These are phyloP conservation scores for Plagiodera versicolora DNA, from an alignment of 2,888 invertebrate species.

Conservation along the genomic window DNA sequence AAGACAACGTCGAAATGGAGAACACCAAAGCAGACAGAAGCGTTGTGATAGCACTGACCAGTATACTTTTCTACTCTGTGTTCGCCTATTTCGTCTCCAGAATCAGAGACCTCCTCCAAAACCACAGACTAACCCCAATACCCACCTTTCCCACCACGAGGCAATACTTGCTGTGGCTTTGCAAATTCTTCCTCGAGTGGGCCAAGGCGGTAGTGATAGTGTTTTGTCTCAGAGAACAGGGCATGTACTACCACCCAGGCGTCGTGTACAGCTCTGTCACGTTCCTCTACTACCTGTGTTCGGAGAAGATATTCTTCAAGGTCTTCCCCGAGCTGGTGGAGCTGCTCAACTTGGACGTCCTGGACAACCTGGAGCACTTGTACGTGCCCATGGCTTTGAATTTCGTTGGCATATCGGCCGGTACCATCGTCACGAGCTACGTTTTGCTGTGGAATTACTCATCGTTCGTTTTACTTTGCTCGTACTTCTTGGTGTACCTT, in stretches of 20 bases:
- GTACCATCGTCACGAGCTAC: slow-evolving; percentile 31
- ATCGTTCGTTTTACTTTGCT: slow-evolving; percentile 41
- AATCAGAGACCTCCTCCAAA: slow-evolving; percentile 44
- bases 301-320: slow-evolving; percentile 70
- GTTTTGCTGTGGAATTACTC: slow-evolving; percentile 34
- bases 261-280: slow-evolving; percentile 65
- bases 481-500: slow-evolving; percentile 50
- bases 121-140: slow-evolving; percentile 32
- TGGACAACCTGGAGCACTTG: slow-evolving; percentile 71
- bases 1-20: slow-evolving; percentile 29
- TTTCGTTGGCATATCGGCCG: slow-evolving; percentile 56
- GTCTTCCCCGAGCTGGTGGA: slow-evolving; percentile 62
- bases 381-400: slow-evolving; percentile 69
- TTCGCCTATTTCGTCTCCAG: slow-evolving; percentile 50
- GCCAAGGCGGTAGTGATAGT: slow-evolving; percentile 67
- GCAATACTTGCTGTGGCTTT: slow-evolving; percentile 42
- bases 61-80: slow-evolving; percentile 51
- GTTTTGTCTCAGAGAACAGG: slow-evolving; percentile 70
- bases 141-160: slow-evolving; percentile 26
- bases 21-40: slow-evolving; percentile 38
- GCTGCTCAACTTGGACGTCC: slow-evolving; percentile 60
- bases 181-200: slow-evolving; percentile 76
- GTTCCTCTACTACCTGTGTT: slow-evolving; percentile 68
- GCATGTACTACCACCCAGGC: slow-evolving; percentile 71
- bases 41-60: slow-evolving; percentile 48